These are phyloP conservation scores for Tachycineta bicolor DNA, from an alignment of 2,113 vertebrate genomes.

Conservation along the genomic window DNA sequence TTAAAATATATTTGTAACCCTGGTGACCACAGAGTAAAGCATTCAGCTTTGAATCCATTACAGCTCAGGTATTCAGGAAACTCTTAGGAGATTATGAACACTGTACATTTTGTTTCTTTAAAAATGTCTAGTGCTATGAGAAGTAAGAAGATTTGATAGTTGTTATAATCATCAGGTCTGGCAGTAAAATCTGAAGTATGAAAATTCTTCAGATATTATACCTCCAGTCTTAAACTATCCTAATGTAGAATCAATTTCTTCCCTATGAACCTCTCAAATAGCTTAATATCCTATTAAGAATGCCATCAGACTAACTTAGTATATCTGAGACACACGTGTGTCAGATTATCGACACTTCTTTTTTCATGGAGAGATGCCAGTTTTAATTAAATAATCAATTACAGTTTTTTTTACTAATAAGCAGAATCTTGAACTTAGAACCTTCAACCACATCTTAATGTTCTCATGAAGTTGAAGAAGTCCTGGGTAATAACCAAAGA, in stretches of 20 bases:
- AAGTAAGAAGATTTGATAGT: neutral
- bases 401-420: neutral
- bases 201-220: neutral
- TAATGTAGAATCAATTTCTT: neutral
- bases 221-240: neutral
- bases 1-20: neutral
- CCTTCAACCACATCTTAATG: neutral
- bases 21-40: neutral
- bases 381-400: neutral
- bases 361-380: neutral
- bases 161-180: neutral
- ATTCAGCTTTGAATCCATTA: neutral
- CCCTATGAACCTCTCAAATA: neutral
- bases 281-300: neutral
- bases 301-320: neutral
- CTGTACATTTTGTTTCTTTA: neutral
- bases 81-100: neutral
- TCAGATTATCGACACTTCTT: neutral
- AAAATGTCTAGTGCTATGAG: neutral
- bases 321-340: neutral
- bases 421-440: neutral
- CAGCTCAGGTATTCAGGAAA: neutral
- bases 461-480: neutral
- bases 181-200: neutral
- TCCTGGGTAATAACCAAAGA: neutral